A percentile compares a stretch with the other conserved stretches of the same genome.
Conservation (phyloP, 2,113 vertebrate genomes). For the Balaenoptera acutorostrata region DNA sequence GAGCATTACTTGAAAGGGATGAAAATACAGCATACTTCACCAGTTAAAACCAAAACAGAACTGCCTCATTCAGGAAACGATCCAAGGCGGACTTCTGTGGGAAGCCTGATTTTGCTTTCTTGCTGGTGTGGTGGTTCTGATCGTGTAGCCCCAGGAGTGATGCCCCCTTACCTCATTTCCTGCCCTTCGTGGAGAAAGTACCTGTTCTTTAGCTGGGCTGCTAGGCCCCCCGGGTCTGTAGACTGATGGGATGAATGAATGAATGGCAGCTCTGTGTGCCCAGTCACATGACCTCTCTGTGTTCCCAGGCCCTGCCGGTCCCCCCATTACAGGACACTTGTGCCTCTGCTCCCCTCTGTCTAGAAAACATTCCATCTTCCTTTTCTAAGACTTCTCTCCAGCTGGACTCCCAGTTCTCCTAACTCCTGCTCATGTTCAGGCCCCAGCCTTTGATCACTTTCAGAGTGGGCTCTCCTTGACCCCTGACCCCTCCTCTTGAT, state of each 20-base stretch:
- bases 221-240: too few relatives aligned
- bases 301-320: fast-evolving
- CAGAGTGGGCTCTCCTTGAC: neutral
- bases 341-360: neutral
- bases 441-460: neutral
- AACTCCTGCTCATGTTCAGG: too few relatives aligned
- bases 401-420: neutral
- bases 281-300: fast-evolving
- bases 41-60: neutral
- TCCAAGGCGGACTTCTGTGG: neutral
- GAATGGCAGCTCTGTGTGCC: neutral
- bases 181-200: neutral
- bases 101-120: neutral
- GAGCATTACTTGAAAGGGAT: neutral
- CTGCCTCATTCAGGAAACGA: neutral
- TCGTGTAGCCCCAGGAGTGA: neutral
- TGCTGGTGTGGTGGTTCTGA: neutral
- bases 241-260: neutral
- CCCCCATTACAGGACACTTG: neutral
- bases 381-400: neutral
- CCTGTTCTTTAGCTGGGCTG: neutral
- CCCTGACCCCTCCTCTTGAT: neutral
- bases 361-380: neutral
- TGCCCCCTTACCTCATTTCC: neutral
- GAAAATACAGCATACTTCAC: neutral